A percentile compares a stretch with the other conserved stretches of the same genome.
These are phyloP conservation scores for Siphlonurus alternatus DNA, from an alignment of 2,888 invertebrate genomes.

Conservation along the genomic window DNA sequence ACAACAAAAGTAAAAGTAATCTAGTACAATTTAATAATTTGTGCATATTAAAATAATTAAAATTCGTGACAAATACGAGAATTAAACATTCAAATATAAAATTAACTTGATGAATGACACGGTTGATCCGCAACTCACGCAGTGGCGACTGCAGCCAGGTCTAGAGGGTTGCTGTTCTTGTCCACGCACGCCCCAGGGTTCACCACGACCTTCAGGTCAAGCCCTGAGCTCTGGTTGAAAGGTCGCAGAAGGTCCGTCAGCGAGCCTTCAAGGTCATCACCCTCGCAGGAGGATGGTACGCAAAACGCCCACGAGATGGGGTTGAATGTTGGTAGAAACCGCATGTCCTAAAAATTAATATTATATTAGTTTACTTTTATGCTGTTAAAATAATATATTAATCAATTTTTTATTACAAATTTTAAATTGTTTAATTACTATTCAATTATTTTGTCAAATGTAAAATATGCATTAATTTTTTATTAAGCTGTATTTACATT, in stretches of 20 bases:
- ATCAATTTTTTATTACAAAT: no score
- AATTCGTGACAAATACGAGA: no score
- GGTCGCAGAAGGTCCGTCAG: conserved; percentile 1
- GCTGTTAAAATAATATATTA: no score
- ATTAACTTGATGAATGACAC: no score
- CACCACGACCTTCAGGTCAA: conserved; percentile 4
- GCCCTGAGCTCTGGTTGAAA: not conserved
- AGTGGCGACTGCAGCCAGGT: not conserved
- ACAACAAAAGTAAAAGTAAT: no score
- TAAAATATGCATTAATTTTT: no score
- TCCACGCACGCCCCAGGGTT: not conserved
- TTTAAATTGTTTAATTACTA: no score
- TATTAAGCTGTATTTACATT: no score
- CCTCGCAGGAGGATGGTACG: conserved; percentile 2
- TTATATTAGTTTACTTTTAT: not conserved
- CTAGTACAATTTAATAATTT: no score
- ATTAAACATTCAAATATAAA: no score
- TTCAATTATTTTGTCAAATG: no score
- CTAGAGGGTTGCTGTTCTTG: not conserved
- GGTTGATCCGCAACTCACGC: not conserved
- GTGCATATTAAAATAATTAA: no score
- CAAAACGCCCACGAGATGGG: conserved; percentile 2
- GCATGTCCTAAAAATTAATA: not conserved
- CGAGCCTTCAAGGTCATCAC: not conserved
- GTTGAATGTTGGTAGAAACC: conserved; percentile 5